These are phyloP conservation scores for Gryllus longicercus DNA, from an alignment of 2,888 invertebrate genomes.

Conservation along the genomic window DNA sequence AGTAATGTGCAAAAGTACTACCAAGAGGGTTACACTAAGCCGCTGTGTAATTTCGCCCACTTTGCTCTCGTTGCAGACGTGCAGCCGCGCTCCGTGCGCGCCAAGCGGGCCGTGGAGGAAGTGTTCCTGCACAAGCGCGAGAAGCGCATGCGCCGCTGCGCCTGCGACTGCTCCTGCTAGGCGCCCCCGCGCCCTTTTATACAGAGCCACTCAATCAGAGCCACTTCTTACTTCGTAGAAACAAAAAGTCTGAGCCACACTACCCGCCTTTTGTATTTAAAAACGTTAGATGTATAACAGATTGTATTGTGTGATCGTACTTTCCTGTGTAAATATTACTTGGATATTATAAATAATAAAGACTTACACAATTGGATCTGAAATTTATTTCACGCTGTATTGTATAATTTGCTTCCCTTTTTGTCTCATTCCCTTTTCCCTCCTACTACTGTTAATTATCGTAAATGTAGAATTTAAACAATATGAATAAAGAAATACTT, in stretches of 20 bases:
- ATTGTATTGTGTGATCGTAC: background rate
- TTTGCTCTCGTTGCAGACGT: constrained; percentile 59
- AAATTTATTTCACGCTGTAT: background rate
- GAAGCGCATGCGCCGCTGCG: constrained; percentile 70
- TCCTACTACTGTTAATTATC: background rate
- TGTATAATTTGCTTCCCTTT: background rate
- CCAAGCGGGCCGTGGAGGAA: constrained; percentile 61
- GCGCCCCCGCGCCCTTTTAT: constrained; percentile 23
- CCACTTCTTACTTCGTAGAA: background rate
- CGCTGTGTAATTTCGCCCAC: too few species aligned
- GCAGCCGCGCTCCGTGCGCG: constrained; percentile 74
- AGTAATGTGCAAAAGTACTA: too few species aligned
- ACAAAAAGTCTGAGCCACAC: constrained; percentile 17
- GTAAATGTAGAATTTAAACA: background rate
- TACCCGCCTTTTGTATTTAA: constrained; percentile 11
- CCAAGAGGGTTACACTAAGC: background rate
- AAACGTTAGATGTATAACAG: background rate
- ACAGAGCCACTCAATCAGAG: background rate
- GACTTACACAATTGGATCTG: background rate
- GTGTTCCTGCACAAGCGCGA: constrained; percentile 51
- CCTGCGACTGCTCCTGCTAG: constrained; percentile 70
- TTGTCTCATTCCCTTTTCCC: background rate
- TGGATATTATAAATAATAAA: background rate
- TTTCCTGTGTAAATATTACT: constrained; percentile 11
- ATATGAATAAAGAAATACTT: background rate